Evolutionary conservation across 1,140 invertebrate genomes (phyloP), one percentile per base, ranked within the genome.

Genomic region (Psix sp.): DNA sequence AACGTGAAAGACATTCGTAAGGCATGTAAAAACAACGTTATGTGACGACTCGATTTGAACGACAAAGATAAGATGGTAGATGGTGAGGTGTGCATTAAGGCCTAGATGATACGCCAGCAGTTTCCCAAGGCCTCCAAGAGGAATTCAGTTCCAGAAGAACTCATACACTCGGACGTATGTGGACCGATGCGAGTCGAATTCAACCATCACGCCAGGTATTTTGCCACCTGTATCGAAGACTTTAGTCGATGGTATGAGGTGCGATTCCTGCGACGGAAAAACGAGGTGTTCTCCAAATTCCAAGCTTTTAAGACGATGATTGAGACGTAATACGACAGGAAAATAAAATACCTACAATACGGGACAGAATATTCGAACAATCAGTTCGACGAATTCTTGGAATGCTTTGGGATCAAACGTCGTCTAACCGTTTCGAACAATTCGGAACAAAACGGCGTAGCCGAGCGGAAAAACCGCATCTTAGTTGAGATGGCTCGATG

Each of bases 371-470:
- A 68, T 24, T 16, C 15, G 1, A 66, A 59, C 20, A 9, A 18
- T n/a, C 24, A 48, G 13, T 42, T 78, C 13, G 42, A 48, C 43
- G 49, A 20, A 60, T 76, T 51, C 33, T 45, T 51, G 62, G 29
- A 59, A 17, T 33, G 82, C 77, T 9, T 60, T 78, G 29, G 60
- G 51, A 15, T 42, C 2, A 18, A 21, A n/a, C 39, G 17, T 20
- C 17, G 39, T 6, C 26, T 39, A 3, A 62, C 57, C 0, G 45
- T 49, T 11, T 36, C 57, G 0, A 43, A 51, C 17, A 63, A 51
- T 79, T 84, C 86, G 7, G 77, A 87, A 56, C 83, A 87, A 70
- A 88, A 89, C 74, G 86, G 87, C 3, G 67, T 86, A 7, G 79
- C 84, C 5, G 87, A 88, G 48, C 35, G 80, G 21, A 73, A 73